Conservation (phyloP, 2,797 vertebrate species). For the Dicrostonyx torquatus region DNA sequence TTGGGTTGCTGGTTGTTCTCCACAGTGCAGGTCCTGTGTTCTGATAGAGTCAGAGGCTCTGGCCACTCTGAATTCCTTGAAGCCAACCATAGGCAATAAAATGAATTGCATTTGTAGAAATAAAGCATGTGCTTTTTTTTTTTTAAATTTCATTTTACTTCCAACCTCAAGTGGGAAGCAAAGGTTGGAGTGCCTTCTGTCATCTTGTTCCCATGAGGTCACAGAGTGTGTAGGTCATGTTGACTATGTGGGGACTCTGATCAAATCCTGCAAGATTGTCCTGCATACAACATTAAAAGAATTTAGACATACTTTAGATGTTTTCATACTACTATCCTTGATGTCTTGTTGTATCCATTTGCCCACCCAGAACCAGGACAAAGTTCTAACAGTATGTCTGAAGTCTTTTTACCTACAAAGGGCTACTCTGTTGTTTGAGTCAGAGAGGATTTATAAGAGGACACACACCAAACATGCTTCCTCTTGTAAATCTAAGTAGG, state of each 20-base stretch:
- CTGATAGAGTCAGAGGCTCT: not conserved
- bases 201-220: not conserved
- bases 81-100: not conserved
- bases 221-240: not conserved
- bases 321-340: slow-evolving; percentile 9
- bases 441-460: not conserved
- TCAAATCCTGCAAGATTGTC: not conserved
- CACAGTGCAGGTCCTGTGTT: not conserved
- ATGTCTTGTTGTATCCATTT: not conserved
- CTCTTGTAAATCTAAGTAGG: not conserved
- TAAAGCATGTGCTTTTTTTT: not conserved
- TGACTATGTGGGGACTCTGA: not conserved
- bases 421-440: not conserved
- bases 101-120: slow-evolving; percentile 12
- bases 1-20: not conserved
- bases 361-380: not conserved
- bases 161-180: not conserved
- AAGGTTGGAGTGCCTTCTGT: not conserved
- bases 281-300: not conserved
- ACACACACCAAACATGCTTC: not conserved
- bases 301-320: slow-evolving; percentile 27
- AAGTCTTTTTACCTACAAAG: not conserved
- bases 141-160: not conserved
- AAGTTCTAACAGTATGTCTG: not conserved
- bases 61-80: not conserved